Base-by-base conservation (phyloP, 2,888 invertebrate species). In the Steromphala cineraria region DNA sequence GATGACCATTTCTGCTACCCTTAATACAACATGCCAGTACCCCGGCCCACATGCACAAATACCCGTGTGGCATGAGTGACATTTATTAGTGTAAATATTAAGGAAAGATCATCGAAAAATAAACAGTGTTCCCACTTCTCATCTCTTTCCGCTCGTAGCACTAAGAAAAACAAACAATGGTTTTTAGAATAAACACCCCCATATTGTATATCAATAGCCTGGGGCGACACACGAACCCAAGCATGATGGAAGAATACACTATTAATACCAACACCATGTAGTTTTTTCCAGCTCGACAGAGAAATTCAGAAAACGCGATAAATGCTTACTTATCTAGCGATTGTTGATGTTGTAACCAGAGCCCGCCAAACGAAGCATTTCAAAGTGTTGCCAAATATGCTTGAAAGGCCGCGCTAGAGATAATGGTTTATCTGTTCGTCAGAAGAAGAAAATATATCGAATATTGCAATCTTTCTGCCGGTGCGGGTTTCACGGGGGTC, bases 171-270 rank as follows among this genome's bases (percentile, higher is more conserved):
- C 40, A 71, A 71, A 71, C 19, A 71, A 40, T 36, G 19, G 71
- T 71, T 71, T 71, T 71, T 71, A 31, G 28, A 36, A 71, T 71
- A 71, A 71, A 71, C 71, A 71, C 28, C 19, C 36, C 17, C 71
- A 71, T 71, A 71, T 71, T 71, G 71, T 71, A 71, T 71, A 71
- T 71, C 71, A 71, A 71, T 71, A 71, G 36, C 71, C 71, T 40
- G 40, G 17, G 71, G 71, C 71, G 71, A 71, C 71, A 71, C 36
- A 17, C 40, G 40, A 71, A 40, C 36, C 36, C 71, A 19, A 40
- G n/a, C 28, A 36, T 31, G 71, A 24, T 71, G 31, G n/a, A 13
- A 31, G 71, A 31, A 31, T 19, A 71, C 71, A 36, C 36, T 40
- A 40, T 40, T 19, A 40, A 71, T 36, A 71, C 56, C 56, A 31